phyloP scores from a whole-genome alignment of 1,140 invertebrate genomes.

The Heliothis subflexa region DNA sequence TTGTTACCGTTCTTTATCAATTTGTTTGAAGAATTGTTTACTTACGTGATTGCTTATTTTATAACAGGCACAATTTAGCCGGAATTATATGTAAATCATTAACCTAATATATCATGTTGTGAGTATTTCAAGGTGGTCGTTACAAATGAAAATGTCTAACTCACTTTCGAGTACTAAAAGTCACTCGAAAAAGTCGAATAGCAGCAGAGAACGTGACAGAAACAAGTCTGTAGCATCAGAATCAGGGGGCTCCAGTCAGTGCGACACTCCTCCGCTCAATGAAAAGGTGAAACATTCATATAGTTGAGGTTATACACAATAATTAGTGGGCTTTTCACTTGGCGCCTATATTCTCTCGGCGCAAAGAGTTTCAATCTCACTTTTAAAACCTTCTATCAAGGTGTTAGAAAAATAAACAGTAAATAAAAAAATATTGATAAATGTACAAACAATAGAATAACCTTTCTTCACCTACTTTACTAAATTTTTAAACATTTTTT shows the following conservation, averaged over 20 bases:
- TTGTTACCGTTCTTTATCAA: slow-evolving; percentile 30
- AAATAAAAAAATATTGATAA: neutral
- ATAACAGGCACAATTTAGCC: slow-evolving; percentile 3
- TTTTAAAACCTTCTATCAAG: neutral
- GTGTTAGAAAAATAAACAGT: neutral
- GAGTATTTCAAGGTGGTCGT: slow-evolving; percentile 41
- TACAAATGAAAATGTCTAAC: slow-evolving; percentile 69
- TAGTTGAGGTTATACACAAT: slow-evolving; percentile 22
- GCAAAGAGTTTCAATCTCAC: neutral
- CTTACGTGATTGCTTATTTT: slow-evolving; percentile 23
- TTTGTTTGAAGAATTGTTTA: slow-evolving; percentile 40
- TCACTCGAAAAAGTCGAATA: slow-evolving; percentile 76
- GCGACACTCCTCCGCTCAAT: slow-evolving; percentile 81
- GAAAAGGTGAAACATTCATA: slow-evolving; percentile 73
- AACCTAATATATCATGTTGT: slow-evolving; percentile 34
- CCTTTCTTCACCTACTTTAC: no score
- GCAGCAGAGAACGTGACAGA: slow-evolving; percentile 78
- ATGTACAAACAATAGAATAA: no score
- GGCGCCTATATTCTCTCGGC: slow-evolving; percentile 3
- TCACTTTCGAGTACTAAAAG: slow-evolving; percentile 74
- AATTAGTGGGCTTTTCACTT: slow-evolving; percentile 7
- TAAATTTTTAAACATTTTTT: slow-evolving; percentile 16
- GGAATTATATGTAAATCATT: slow-evolving; percentile 18
- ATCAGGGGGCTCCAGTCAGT: slow-evolving; percentile 82
- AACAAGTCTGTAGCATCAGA: slow-evolving; percentile 80